phyloP scores from a whole-genome alignment of 2,888 invertebrate species.

The Nymphalis polychloros region DNA sequence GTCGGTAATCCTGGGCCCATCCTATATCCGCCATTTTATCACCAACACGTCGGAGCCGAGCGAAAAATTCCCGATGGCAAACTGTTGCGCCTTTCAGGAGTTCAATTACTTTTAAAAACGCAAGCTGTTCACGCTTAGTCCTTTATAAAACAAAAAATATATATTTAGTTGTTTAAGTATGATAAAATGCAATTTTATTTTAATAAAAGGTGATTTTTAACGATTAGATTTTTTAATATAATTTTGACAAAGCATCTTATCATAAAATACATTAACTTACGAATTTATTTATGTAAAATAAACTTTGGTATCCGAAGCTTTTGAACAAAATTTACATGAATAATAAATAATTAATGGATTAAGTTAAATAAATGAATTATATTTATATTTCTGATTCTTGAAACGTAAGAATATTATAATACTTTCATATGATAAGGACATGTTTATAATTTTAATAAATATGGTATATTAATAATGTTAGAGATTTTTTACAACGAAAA shows the following conservation, averaged over 20 bases:
- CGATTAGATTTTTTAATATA: not conserved
- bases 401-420: too few species aligned
- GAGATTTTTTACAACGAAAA: too few species aligned
- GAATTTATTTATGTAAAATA: conserved; percentile 12
- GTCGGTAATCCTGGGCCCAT: conserved; percentile 55
- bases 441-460: too few species aligned
- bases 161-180: too few species aligned
- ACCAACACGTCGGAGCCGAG: conserved; percentile 6
- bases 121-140: not conserved
- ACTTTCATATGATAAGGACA: too few species aligned
- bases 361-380: not conserved
- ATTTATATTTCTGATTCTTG: not conserved
- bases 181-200: not conserved
- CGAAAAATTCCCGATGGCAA: conserved; percentile 22
- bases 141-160: too few species aligned
- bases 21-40: conserved; percentile 63
- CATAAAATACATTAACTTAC: not conserved
- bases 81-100: conserved; percentile 35
- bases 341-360: conserved; percentile 8
- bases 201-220: not conserved
- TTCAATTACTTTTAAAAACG: not conserved
- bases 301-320: not conserved
- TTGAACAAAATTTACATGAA: conserved; percentile 19
- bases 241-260: not conserved
- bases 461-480: too few species aligned